A percentile compares a stretch with the other conserved stretches of the same genome.
Evolutionary conservation across 2,888 invertebrate genomes (phyloP).

Genomic region (Nomada goodeniana): DNA sequence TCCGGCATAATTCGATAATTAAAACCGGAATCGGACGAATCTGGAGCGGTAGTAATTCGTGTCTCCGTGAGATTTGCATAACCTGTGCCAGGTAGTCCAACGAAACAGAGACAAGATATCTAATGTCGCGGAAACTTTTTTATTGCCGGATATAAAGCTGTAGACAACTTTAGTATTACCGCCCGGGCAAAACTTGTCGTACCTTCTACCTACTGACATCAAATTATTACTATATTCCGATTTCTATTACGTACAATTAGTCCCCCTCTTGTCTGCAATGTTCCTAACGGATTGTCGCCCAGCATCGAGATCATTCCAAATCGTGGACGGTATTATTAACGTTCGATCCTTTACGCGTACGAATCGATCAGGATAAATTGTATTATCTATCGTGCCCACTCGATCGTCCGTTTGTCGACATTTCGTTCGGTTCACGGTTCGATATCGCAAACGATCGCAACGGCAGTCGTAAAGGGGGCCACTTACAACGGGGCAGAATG

Average conservation of each 20-base stretch:
- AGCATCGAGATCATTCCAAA: neutral
- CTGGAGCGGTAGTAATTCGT: conserved; percentile 33
- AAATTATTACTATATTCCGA: conserved; percentile 10
- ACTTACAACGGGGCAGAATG: conserved; percentile 64
- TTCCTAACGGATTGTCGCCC: neutral
- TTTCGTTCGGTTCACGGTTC: conserved; percentile 11
- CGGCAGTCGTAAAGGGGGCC: conserved; percentile 41
- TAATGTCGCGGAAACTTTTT: conserved; percentile 80
- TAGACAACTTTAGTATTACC: conserved; percentile 56
- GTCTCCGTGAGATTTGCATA: conserved; percentile 75
- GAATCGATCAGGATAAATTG: conserved; percentile 3
- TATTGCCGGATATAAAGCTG: conserved; percentile 65
- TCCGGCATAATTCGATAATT: conserved; percentile 78
- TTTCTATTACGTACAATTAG: neutral
- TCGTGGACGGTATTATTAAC: too few relatives aligned
- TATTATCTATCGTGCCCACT: neutral
- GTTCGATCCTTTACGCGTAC: too few relatives aligned
- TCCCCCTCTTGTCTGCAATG: neutral
- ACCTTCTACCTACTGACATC: conserved; percentile 48
- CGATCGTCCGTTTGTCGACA: conserved; percentile 1
- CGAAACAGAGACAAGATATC: conserved; percentile 74
- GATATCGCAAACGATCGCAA: conserved; percentile 45
- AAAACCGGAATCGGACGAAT: conserved; percentile 63
- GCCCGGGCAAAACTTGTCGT: conserved; percentile 22
- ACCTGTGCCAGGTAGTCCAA: conserved; percentile 73